Conservation (phyloP, 2,797 vertebrate species). For the Bradypodion ventrale region DNA sequence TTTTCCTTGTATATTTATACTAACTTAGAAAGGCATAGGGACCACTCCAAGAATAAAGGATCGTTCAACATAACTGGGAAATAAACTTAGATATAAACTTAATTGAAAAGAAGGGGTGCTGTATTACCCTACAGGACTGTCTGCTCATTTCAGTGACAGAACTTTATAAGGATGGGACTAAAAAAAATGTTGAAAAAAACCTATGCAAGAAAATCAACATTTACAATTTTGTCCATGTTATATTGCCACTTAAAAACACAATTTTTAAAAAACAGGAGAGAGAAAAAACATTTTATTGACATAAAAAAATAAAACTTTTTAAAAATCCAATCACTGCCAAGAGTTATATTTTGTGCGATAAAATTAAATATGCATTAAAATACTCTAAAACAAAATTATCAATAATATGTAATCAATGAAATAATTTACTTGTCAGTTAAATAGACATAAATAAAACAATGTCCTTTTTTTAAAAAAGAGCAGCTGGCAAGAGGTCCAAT, state of each 20-base stretch:
- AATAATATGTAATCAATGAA: slow-evolving; percentile 18
- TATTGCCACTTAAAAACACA: slow-evolving; percentile 11
- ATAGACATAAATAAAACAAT: slow-evolving; percentile 45
- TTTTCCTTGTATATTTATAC: neutral
- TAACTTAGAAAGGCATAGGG: neutral
- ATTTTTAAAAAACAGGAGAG: neutral
- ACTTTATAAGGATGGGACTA: neutral
- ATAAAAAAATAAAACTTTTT: neutral
- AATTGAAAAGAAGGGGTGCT: neutral
- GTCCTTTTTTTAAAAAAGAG: neutral
- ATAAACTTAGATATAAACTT: neutral
- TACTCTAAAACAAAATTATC: neutral
- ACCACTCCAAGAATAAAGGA: neutral
- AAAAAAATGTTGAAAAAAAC: neutral
- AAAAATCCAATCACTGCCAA: neutral
- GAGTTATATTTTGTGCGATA: neutral
- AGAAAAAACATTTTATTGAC: neutral
- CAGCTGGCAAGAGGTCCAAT: neutral
- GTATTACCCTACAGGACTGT: neutral
- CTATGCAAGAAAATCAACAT: neutral
- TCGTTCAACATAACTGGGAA: neutral
- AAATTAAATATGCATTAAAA: slow-evolving; percentile 37
- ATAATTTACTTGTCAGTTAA: slow-evolving; percentile 39
- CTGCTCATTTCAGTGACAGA: neutral
- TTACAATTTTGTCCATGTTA: neutral